Conservation (phyloP, 2,797 vertebrate species). For the Vespertilio murinus region DNA sequence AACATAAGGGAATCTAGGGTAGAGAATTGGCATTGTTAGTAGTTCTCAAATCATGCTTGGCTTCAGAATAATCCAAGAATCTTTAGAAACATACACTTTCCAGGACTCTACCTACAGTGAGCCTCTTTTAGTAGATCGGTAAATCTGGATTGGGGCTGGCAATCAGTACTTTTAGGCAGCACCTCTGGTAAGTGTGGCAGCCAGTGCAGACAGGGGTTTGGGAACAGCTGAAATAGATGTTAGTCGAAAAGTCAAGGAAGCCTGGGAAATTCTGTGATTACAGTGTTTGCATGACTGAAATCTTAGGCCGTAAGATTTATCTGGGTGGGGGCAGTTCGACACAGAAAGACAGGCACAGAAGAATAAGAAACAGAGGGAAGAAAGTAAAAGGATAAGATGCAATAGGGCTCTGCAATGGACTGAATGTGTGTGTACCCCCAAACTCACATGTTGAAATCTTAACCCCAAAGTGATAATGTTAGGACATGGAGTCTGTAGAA, state of each 20-base stretch:
- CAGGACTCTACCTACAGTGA: neutral
- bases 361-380: neutral
- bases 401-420: neutral
- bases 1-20: neutral
- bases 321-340: neutral
- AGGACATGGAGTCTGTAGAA: neutral
- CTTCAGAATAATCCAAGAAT: neutral
- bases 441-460: neutral
- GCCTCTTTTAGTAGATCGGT: neutral
- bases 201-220: neutral
- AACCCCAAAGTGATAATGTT: neutral
- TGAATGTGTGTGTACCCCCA: neutral
- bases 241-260: neutral
- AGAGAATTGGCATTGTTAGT: neutral
- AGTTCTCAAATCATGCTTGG: neutral
- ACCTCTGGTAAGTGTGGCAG: neutral
- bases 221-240: neutral
- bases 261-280: neutral
- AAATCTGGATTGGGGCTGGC: neutral
- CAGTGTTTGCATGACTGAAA: neutral
- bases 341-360: neutral
- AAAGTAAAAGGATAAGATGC: neutral
- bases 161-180: neutral
- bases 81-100: neutral
- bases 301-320: neutral